These are phyloP conservation scores for Heliconius melpomene DNA, from an alignment of 1,140 invertebrate species.

Conservation along the genomic window DNA sequence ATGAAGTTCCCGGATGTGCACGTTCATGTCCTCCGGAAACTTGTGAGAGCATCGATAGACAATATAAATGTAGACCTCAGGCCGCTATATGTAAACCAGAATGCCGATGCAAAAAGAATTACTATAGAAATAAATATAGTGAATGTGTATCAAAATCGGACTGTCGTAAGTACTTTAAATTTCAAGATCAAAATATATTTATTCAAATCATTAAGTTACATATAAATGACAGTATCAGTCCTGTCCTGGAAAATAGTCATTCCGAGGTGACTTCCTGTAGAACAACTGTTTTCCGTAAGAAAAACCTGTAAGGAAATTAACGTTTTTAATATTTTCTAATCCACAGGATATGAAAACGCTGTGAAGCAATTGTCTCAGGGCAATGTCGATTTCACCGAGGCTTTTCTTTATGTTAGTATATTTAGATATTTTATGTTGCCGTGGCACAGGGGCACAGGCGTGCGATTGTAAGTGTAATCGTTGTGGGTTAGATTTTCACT, in stretches of 20 bases:
- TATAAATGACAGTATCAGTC: no score
- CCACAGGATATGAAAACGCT: conserved; percentile 1
- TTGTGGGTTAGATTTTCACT: no score
- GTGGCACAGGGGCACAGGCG: no score
- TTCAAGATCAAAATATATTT: not conserved
- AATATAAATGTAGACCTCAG: not conserved
- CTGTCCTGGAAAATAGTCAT: no score
- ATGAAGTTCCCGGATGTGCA: not conserved
- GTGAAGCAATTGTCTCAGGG: not conserved
- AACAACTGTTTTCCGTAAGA: no score
- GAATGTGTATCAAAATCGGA: not conserved
- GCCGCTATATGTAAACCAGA: not conserved
- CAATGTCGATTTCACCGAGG: not conserved
- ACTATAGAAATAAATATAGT: conserved; percentile 9
- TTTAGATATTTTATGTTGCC: no score
- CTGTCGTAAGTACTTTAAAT: not conserved
- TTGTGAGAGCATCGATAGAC: not conserved
- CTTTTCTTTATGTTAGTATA: not conserved
- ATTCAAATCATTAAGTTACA: no score
- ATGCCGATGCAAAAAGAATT: conserved; percentile 3
- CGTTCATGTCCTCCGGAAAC: not conserved
- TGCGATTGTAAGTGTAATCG: no score
- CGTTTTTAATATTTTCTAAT: not conserved
- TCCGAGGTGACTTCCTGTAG: no score
- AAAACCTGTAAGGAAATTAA: no score